phyloP scores from a whole-genome alignment of 2,113 vertebrate species.

The Festucalex cinctus region DNA sequence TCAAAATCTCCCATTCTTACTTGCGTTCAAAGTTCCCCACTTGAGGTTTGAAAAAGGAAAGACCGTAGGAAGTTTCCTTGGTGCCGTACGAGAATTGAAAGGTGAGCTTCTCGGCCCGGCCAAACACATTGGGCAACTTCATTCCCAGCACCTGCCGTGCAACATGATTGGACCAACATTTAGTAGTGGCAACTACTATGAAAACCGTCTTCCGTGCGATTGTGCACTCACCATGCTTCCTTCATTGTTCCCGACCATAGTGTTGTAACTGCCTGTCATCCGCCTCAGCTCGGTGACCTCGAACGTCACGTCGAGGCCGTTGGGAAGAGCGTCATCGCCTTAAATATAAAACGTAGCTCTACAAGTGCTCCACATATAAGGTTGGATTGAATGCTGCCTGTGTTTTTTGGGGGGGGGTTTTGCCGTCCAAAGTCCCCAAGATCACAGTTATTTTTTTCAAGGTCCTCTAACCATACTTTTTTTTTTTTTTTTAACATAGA shows the following conservation, averaged over 20 bases:
- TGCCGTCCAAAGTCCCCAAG: too few species aligned
- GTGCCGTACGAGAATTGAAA: slow-evolving; percentile 98
- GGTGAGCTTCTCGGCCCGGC: slow-evolving; percentile 91
- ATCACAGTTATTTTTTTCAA: too few species aligned
- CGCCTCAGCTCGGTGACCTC: slow-evolving; percentile 89
- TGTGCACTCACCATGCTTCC: slow-evolving; percentile 91
- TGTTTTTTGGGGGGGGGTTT: too few species aligned
- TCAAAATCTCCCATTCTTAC: slow-evolving; percentile 71
- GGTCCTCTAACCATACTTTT: too few species aligned
- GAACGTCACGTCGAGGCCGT: slow-evolving; percentile 92
- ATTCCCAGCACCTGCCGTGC: slow-evolving; percentile 84
- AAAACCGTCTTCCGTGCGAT: too few species aligned
- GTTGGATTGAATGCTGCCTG: too few species aligned
- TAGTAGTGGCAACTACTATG: neutral
- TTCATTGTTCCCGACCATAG: slow-evolving; percentile 98
- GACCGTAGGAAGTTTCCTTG: slow-evolving; percentile 94
- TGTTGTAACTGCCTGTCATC: slow-evolving; percentile 94
- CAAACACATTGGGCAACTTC: slow-evolving; percentile 89
- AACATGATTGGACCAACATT: neutral
- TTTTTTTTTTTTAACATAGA: too few species aligned
- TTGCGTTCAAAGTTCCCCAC: slow-evolving; percentile 89
- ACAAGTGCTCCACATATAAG: too few species aligned
- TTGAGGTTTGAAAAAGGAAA: slow-evolving; percentile 95
- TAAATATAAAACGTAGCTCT: neutral
- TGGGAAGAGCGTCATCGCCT: slow-evolving; percentile 91